Evolutionary conservation across 2,888 invertebrate genomes (phyloP).

Genomic region (Agrochola circellaris): DNA sequence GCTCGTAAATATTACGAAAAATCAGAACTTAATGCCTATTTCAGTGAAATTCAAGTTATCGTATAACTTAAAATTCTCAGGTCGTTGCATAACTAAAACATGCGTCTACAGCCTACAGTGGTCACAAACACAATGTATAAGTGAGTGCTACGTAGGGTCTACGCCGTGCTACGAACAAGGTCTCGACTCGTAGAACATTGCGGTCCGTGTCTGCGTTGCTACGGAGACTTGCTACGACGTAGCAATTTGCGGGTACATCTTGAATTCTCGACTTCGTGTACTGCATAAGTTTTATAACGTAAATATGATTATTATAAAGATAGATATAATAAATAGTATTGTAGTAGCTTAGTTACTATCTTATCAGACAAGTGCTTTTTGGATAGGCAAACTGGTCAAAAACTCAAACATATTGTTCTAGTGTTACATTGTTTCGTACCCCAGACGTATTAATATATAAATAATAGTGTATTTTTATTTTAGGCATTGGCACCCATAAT

Average conservation of each 20-base stretch:
- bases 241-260: constrained; percentile 1
- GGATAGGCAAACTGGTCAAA: background rate
- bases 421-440: background rate
- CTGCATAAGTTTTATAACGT: background rate
- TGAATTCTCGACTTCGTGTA: background rate
- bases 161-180: constrained; percentile 36
- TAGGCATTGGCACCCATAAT: background rate
- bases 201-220: constrained; percentile 23
- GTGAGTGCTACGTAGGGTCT: constrained; percentile 11
- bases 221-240: constrained; percentile 36
- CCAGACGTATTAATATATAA: background rate
- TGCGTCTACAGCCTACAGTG: background rate
- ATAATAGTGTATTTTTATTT: too few species aligned
- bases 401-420: background rate
- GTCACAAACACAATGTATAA: background rate
- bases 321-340: background rate
- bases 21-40: background rate
- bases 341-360: background rate
- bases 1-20: background rate
- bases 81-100: background rate
- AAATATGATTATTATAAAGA: background rate
- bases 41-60: background rate
- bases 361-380: background rate
- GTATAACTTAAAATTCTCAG: background rate
- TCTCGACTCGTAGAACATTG: constrained; percentile 29